Conservation (phyloP, 2,113 vertebrate genomes). For the Xiphias gladius region DNA sequence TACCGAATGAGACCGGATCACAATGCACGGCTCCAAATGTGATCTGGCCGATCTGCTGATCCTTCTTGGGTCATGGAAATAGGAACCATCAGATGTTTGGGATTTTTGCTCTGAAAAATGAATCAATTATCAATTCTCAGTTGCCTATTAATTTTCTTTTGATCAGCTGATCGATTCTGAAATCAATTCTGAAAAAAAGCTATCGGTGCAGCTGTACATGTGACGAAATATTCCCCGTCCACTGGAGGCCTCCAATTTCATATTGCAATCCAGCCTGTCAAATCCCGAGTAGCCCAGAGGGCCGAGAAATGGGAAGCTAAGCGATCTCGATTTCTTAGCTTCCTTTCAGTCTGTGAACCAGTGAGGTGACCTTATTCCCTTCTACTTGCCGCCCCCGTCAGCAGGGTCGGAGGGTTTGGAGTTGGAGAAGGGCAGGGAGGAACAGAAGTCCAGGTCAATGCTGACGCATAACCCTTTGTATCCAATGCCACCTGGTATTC, state of each 20-base stretch:
- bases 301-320: not conserved
- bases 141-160: too few species aligned
- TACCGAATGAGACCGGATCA: too few species aligned
- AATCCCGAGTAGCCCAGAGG: not conserved
- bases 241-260: not conserved
- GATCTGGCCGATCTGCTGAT: too few species aligned
- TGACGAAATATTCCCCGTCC: not conserved
- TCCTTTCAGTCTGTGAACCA: conserved; percentile 14
- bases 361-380: not conserved
- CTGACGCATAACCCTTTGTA: conserved; percentile 50
- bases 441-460: conserved; percentile 37
- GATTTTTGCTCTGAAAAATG: too few species aligned
- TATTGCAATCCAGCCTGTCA: not conserved
- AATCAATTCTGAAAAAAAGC: not conserved
- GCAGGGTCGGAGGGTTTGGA: conserved; percentile 49
- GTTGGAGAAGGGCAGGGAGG: not conserved
- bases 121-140: too few species aligned
- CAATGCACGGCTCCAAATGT: too few species aligned
- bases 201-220: not conserved
- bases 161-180: too few species aligned
- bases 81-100: not conserved
- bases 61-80: too few species aligned
- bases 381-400: conserved; percentile 63
- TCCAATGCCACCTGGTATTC: conserved; percentile 20
- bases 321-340: not conserved